A percentile compares a stretch with the other conserved stretches of the same genome.
Conservation (phyloP, 2,113 vertebrate genomes). For the Sapajus apella region DNA sequence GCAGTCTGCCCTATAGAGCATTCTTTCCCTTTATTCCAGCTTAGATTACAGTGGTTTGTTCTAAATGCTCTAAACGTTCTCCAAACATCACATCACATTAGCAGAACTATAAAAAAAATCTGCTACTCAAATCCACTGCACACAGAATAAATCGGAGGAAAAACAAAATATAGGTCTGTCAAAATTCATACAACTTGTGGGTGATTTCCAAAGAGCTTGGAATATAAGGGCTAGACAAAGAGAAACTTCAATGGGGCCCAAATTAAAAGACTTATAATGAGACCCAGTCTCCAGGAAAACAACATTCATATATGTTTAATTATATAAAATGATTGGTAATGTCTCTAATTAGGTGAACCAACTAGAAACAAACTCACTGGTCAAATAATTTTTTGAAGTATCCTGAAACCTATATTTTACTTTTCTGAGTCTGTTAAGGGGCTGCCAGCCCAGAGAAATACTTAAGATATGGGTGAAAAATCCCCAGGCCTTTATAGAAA, state of each 20-base stretch:
- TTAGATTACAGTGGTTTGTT: conserved; percentile 76
- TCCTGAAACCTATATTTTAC: neutral
- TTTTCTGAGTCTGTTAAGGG: neutral
- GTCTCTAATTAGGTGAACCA: conserved; percentile 51
- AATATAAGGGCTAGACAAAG: neutral
- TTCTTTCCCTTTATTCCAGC: conserved; percentile 51
- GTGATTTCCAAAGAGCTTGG: neutral
- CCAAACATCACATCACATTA: conserved; percentile 67
- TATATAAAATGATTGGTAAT: conserved; percentile 33
- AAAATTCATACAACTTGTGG: neutral
- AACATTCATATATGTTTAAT: neutral
- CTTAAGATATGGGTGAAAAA: neutral
- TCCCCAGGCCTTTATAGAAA: conserved; percentile 27
- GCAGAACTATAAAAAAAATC: conserved; percentile 69
- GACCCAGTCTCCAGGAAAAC: neutral
- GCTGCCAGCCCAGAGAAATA: neutral
- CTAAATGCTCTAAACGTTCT: conserved; percentile 61
- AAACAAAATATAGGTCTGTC: neutral
- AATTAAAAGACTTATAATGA: neutral
- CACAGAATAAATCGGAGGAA: neutral
- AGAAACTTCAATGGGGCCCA: neutral
- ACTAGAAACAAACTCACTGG: conserved; percentile 40
- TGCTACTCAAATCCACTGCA: neutral
- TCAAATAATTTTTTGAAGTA: conserved; percentile 48
- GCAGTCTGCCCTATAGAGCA: rapidly evolving